These are phyloP conservation scores for Brachyalestes nurse DNA, from an alignment of 2,797 vertebrate species.

Conservation along the genomic window DNA sequence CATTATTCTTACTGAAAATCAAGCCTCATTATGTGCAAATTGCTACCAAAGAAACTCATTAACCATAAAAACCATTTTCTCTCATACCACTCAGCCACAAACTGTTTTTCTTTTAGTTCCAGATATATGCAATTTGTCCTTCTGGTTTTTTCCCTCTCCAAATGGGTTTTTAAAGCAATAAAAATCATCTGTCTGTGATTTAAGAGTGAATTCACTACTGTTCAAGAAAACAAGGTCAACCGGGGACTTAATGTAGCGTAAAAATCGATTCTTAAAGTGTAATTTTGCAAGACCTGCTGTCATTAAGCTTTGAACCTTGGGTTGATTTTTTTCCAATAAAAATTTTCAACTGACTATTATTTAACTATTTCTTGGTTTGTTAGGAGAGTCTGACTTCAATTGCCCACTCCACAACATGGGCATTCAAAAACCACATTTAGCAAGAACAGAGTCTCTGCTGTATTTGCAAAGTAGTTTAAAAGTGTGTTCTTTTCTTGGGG, in stretches of 20 bases:
- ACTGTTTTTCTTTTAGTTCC: background rate
- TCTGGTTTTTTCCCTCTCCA: background rate
- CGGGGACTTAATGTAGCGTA: background rate
- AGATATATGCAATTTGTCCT: slow-evolving; percentile 4
- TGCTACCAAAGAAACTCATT: background rate
- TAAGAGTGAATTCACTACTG: background rate
- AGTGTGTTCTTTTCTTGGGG: no score
- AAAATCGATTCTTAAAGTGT: background rate
- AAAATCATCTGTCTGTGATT: background rate
- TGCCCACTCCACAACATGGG: background rate
- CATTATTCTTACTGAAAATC: slow-evolving; percentile 23
- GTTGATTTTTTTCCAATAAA: slow-evolving; percentile 12
- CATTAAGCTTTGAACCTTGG: background rate
- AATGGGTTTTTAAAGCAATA: background rate
- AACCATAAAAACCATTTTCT: background rate
- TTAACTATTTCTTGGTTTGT: background rate
- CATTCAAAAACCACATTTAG: background rate
- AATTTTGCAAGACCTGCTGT: background rate
- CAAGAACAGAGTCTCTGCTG: background rate
- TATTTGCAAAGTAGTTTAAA: background rate
- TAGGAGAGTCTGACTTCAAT: background rate
- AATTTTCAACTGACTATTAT: background rate
- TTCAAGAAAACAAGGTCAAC: background rate
- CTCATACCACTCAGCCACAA: background rate
- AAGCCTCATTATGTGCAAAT: background rate